Evolutionary conservation across 2,113 vertebrate genomes (phyloP).

Genomic region (Sinosuthora webbiana): DNA sequence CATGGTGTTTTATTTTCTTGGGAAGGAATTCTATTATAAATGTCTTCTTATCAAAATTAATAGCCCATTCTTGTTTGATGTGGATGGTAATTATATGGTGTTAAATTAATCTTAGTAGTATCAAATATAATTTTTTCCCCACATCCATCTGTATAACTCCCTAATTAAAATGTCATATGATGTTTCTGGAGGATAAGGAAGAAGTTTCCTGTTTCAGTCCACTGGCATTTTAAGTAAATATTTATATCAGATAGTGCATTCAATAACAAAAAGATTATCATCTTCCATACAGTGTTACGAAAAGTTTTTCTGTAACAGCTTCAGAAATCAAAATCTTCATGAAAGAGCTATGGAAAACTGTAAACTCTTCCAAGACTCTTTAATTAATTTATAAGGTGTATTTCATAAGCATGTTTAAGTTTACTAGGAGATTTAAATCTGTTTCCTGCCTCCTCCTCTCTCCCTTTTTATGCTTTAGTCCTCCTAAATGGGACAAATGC

Average conservation of each 20-base stretch:
- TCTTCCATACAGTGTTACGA: neutral
- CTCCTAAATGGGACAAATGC: neutral
- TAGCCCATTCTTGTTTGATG: conserved; percentile 41
- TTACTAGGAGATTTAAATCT: neutral
- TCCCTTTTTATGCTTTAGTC: neutral
- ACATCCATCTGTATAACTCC: neutral
- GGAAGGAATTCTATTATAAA: conserved; percentile 34
- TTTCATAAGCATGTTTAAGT: neutral
- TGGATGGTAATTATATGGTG: conserved; percentile 27
- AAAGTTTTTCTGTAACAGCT: neutral
- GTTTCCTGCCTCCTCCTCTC: neutral
- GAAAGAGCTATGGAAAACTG: neutral
- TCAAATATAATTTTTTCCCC: conserved; percentile 10
- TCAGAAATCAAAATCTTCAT: neutral
- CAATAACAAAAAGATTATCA: neutral
- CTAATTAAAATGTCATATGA: conserved; percentile 26
- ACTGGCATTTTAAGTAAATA: neutral
- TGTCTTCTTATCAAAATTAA: conserved; percentile 57
- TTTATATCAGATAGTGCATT: neutral
- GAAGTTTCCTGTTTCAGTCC: neutral
- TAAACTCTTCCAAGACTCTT: neutral
- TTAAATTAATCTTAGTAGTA: conserved; percentile 50
- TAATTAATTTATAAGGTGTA: neutral
- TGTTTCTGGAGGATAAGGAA: neutral
- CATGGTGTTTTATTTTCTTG: conserved; percentile 30